Percentiles rank a stretch among this genome's conserved stretches.
These are phyloP conservation scores for Xerus rutilus DNA, from an alignment of 2,797 vertebrate species.

Conservation along the genomic window DNA sequence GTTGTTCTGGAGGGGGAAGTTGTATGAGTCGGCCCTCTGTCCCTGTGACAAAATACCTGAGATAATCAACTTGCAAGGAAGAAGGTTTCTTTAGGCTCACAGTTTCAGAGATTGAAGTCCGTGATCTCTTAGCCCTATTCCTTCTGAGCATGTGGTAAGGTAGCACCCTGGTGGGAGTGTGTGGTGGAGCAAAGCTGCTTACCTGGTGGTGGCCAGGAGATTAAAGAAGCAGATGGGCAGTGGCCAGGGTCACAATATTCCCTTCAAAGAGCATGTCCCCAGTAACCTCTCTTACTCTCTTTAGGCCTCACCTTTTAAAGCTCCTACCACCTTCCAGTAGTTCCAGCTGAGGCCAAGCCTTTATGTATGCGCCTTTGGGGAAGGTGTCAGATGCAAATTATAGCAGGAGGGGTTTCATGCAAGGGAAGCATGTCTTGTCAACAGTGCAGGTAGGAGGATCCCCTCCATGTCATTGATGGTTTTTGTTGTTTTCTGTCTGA, in stretches of 20 bases:
- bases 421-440: not conserved
- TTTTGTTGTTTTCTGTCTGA: not conserved
- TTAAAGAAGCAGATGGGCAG: not conserved
- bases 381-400: not conserved
- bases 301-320: not conserved
- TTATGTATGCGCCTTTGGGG: not conserved
- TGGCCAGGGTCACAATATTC: too few species aligned
- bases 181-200: not conserved
- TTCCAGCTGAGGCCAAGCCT: not conserved
- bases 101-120: too few species aligned
- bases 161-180: too few species aligned
- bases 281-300: too few species aligned
- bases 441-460: rapidly evolving
- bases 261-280: too few species aligned
- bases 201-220: not conserved
- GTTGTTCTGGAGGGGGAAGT: not conserved
- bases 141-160: not conserved
- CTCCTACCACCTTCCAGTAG: not conserved
- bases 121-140: not conserved
- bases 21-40: not conserved
- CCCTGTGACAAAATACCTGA: not conserved
- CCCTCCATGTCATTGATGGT: not conserved
- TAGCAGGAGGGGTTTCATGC: not conserved
- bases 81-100: not conserved
- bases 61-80: not conserved